Conservation (phyloP, 2,797 vertebrate species). For the Chaunax sp. region DNA sequence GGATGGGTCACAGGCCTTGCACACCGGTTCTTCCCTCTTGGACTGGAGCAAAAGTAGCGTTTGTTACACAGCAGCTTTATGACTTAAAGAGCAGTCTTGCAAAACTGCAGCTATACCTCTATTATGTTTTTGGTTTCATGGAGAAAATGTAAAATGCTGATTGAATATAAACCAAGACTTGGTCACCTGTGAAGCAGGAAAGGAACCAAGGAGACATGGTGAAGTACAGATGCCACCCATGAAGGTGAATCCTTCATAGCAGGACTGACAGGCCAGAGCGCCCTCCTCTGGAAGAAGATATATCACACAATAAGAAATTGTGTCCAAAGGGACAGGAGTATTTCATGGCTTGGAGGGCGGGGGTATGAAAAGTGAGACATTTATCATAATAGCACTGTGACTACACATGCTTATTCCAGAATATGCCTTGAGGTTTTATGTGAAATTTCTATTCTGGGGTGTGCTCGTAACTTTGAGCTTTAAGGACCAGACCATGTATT, state of each 20-base stretch:
- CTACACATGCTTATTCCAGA: background rate
- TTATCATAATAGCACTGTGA: background rate
- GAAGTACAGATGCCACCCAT: constrained; percentile 85
- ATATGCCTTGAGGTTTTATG: background rate
- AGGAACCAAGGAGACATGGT: constrained; percentile 85
- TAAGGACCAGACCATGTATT: too few species aligned
- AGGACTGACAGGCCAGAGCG: constrained; percentile 84
- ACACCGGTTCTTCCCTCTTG: constrained; percentile 71
- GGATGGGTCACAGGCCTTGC: constrained; percentile 84
- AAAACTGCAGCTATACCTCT: background rate
- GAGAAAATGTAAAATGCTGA: background rate
- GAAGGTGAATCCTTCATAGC: constrained; percentile 84
- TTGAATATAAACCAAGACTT: background rate
- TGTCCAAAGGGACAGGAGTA: constrained; percentile 7
- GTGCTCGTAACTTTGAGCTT: too few species aligned
- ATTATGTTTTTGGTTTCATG: background rate
- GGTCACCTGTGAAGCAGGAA: constrained; percentile 81
- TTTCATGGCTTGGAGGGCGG: background rate
- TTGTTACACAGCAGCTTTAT: background rate
- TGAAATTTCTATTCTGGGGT: too few species aligned
- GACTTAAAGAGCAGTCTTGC: background rate
- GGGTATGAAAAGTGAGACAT: background rate
- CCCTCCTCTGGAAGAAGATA: constrained; percentile 77
- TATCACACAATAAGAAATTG: background rate
- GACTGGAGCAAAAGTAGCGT: constrained; percentile 39